Conservation (phyloP, 2,113 vertebrate species). For the Bubalus kerabau region DNA sequence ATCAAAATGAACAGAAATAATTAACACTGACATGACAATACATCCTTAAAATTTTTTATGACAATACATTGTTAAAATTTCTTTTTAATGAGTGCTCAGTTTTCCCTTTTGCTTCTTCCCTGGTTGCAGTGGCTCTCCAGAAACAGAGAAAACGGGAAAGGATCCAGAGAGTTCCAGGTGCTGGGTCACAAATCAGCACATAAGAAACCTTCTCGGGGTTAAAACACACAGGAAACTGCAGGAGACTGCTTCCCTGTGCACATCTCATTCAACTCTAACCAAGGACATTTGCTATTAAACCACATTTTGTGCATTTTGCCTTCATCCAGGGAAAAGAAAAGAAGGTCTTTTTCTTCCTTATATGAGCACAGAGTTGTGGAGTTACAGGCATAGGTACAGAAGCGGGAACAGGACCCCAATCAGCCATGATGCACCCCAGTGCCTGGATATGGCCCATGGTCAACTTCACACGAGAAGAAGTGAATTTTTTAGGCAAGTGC, state of each 20-base stretch:
- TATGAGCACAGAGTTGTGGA: not conserved
- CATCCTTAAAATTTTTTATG: not conserved
- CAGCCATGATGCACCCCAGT: fast-evolving
- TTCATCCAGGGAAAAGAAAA: not conserved
- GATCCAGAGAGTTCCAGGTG: too few species aligned
- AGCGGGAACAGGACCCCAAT: not conserved
- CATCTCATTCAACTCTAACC: not conserved
- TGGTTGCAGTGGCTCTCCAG: not conserved
- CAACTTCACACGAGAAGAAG: not conserved
- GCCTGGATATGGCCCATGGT: not conserved
- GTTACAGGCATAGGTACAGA: not conserved
- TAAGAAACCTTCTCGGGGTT: not conserved
- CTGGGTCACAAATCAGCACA: not conserved
- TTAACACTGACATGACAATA: not conserved
- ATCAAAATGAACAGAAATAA: not conserved
- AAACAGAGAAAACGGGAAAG: fast-evolving
- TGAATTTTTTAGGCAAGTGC: not conserved
- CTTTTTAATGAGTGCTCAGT: not conserved
- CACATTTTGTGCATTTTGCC: not conserved
- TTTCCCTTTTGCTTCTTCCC: not conserved
- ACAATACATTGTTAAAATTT: not conserved
- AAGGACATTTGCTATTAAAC: not conserved
- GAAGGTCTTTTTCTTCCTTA: not conserved
- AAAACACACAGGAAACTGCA: not conserved
- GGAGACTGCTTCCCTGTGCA: not conserved